A percentile compares a stretch with the other conserved stretches of the same genome.
phyloP scores from a whole-genome alignment of 2,888 invertebrate species.

The Saturnia pavonia region DNA sequence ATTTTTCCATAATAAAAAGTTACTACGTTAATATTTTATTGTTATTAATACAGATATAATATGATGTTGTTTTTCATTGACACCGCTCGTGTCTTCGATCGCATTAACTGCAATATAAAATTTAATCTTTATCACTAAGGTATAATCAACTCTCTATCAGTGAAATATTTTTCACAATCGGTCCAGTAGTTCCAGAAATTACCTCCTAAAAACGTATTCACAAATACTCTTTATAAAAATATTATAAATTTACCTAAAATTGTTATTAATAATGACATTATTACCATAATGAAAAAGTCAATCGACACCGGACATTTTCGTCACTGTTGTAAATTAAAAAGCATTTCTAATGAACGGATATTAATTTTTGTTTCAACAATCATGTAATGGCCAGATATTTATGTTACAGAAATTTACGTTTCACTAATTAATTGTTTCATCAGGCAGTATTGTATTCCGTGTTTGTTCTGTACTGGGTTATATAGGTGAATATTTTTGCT shows the following conservation, averaged over 20 bases:
- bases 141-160: no score
- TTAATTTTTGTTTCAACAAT: constrained; percentile 55
- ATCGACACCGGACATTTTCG: constrained; percentile 17
- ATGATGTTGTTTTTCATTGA: no score
- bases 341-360: constrained; percentile 50
- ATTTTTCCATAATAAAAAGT: no score
- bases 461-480: not conserved
- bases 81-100: no score
- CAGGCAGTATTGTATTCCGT: constrained; percentile 24
- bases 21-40: no score
- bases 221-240: no score
- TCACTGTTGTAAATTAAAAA: constrained; percentile 29
- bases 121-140: no score
- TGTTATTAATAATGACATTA: not conserved
- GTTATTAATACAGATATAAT: no score
- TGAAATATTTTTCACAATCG: no score
- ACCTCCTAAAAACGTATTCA: no score
- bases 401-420: constrained; percentile 40
- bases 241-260: not conserved
- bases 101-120: no score
- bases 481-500: not conserved
- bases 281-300: constrained; percentile 3
- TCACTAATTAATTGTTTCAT: constrained; percentile 40
- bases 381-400: constrained; percentile 44
- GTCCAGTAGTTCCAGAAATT: no score